Base-by-base conservation (phyloP, 2,113 vertebrate species). In the Microtus ochrogaster region DNA sequence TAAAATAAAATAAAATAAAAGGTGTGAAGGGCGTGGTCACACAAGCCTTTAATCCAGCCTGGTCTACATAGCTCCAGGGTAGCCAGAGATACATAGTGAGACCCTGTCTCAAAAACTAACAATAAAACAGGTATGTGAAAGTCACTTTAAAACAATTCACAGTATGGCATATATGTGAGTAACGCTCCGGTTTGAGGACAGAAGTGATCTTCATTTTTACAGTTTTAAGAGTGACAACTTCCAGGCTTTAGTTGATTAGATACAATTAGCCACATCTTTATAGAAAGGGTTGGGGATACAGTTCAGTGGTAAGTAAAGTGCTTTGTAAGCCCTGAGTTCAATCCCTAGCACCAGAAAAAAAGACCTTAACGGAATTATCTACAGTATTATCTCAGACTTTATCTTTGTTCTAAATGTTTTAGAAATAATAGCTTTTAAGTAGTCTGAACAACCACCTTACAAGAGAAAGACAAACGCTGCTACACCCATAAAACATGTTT, bases 331-430 rank as follows among this genome's bases (percentile, higher is more conserved):
- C 72, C 10, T 61, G 87, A 17, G 39, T 76, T 58, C 39, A 30
- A 61, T 76, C n/a, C 52, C 39, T 49, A 88, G 13, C 22, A 58
- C 14, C 12, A 73, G 36, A 55, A 41, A 26, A 26, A 11, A 65
- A 66, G 17, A 47, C 30, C 39, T 66, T 33, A 58, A 82, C 61
- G 78, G 41, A 84, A 85, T 52, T 17, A 1, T 61, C 30, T 72
- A 12, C 85, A 52, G 72, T 41, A 89, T 22, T 26, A 81, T 73
- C 68, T 91, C 47, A 58, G 47, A 55, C 36, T 90, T 92, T 79
- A 58, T 90, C n/a, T 95, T 92, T 83, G 68, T 36, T 83, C 44
- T 88, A 70, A 94, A 73, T 88, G 83, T 61, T 93, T 96, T 90
- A 79, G 66, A 83, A 96, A 91, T 85, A 16, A 41, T 47, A 63